Conservation (phyloP, 1,140 invertebrate species). For the Coptotermes formosanus region DNA sequence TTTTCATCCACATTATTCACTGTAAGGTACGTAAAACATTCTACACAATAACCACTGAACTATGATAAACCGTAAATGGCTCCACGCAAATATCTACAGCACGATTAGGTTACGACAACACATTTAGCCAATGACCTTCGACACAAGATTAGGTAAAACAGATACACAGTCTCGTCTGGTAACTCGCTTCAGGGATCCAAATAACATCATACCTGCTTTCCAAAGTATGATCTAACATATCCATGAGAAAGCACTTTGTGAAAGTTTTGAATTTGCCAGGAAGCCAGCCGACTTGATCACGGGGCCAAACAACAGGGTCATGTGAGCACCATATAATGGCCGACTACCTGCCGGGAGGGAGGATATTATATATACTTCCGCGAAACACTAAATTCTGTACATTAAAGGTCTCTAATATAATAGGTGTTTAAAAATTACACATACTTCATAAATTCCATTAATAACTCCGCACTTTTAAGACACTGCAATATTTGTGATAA, state of each 20-base stretch:
- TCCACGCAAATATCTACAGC: too few relatives aligned
- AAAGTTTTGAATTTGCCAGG: constrained; percentile 39
- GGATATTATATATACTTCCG: background rate
- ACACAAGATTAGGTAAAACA: background rate
- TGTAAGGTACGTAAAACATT: too few relatives aligned
- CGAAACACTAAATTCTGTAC: background rate
- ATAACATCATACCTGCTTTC: constrained; percentile 34
- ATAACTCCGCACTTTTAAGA: background rate
- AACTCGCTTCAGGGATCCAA: background rate
- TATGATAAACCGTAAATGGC: too few relatives aligned
- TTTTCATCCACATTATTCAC: too few relatives aligned
- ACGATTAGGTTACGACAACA: background rate
- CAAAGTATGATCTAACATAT: constrained; percentile 37
- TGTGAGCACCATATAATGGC: constrained; percentile 37
- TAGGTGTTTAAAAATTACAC: background rate
- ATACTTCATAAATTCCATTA: background rate
- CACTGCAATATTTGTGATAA: background rate
- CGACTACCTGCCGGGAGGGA: constrained; percentile 7
- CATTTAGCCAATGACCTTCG: constrained; percentile 19
- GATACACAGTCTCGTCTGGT: too few relatives aligned
- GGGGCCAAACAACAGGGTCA: constrained; percentile 40
- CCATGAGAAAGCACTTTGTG: constrained; percentile 34
- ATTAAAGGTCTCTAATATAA: background rate
- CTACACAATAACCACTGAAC: too few relatives aligned
- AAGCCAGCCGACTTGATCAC: constrained; percentile 36